A percentile compares a stretch with the other conserved stretches of the same genome.
Conservation (phyloP, 2,797 vertebrate genomes). For the Kryptolebias ocellatus region DNA sequence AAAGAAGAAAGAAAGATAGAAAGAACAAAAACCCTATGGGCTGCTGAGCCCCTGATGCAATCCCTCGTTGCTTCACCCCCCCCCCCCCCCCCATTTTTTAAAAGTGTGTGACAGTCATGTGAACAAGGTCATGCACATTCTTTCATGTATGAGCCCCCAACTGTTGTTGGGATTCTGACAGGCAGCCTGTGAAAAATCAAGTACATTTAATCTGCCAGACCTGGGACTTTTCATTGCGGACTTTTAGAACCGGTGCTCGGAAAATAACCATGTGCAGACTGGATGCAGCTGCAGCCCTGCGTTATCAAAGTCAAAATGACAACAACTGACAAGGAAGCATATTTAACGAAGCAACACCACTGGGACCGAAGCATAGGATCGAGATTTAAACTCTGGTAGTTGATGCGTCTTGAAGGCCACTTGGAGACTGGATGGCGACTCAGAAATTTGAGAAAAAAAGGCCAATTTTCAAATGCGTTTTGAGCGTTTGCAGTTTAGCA, state of each 20-base stretch:
- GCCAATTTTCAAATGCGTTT: too few species aligned
- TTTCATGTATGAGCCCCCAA: slow-evolving; percentile 78
- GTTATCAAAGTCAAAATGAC: slow-evolving; percentile 18
- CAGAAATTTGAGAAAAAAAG: too few species aligned
- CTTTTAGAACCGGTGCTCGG: slow-evolving; percentile 14
- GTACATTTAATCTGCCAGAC: slow-evolving; percentile 50
- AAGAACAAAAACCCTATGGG: slow-evolving; percentile 33
- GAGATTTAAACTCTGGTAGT: slow-evolving; percentile 47
- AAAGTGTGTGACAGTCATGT: slow-evolving; percentile 79
- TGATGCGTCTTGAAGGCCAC: slow-evolving; percentile 54
- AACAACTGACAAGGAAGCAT: slow-evolving; percentile 31
- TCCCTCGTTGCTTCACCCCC: slow-evolving; percentile 43
- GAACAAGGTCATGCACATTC: slow-evolving; percentile 77
- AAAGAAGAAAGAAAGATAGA: not conserved
- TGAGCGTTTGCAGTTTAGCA: too few species aligned
- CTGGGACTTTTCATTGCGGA: slow-evolving; percentile 23
- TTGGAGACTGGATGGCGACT: slow-evolving; percentile 5
- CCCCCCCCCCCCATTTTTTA: slow-evolving; percentile 21
- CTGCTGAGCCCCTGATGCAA: slow-evolving; percentile 55
- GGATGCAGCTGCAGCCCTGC: not conserved
- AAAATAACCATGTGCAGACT: slow-evolving; percentile 24
- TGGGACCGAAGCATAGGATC: slow-evolving; percentile 44
- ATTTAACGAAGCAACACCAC: slow-evolving; percentile 38
- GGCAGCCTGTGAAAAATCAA: slow-evolving; percentile 49
- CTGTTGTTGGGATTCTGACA: slow-evolving; percentile 63